Percentiles rank a stretch among this genome's conserved stretches.
phyloP scores from a whole-genome alignment of 2,113 vertebrate genomes.

The Eleginops maclovinus region DNA sequence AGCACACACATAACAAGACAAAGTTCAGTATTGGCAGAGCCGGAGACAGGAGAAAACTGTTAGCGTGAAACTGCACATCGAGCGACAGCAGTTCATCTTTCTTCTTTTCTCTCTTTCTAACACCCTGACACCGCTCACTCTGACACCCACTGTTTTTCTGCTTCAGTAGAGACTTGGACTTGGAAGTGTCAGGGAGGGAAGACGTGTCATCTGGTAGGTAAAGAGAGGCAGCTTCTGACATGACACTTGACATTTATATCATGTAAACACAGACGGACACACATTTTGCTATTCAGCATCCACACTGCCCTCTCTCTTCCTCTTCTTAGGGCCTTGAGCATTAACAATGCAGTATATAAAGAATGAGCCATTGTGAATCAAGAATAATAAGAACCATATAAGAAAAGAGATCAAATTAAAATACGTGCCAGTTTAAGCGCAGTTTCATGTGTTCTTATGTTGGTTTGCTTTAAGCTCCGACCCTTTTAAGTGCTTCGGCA shows the following conservation, averaged over 20 bases:
- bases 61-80: conserved; percentile 11
- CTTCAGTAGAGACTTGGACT: conserved; percentile 55
- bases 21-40: conserved; percentile 16
- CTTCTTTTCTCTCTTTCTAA: conserved; percentile 8
- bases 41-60: neutral
- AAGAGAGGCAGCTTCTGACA: conserved; percentile 63
- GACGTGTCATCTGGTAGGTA: conserved; percentile 67
- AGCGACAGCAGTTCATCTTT: conserved; percentile 21
- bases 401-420: neutral
- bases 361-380: neutral
- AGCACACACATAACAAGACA: conserved; percentile 42
- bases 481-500: neutral
- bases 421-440: neutral
- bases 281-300: conserved; percentile 10
- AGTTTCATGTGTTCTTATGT: neutral
- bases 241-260: conserved; percentile 78
- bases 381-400: neutral
- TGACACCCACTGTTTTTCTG: conserved; percentile 69
- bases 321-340: neutral
- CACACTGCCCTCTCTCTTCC: conserved; percentile 8
- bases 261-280: conserved; percentile 15
- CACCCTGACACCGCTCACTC: conserved; percentile 33
- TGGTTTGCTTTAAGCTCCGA: neutral
- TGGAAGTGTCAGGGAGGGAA: conserved; percentile 48
- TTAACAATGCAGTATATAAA: neutral